Evolutionary conservation across 2,888 invertebrate species (phyloP).

Genomic region (Venustoraphidia nigricollis): DNA sequence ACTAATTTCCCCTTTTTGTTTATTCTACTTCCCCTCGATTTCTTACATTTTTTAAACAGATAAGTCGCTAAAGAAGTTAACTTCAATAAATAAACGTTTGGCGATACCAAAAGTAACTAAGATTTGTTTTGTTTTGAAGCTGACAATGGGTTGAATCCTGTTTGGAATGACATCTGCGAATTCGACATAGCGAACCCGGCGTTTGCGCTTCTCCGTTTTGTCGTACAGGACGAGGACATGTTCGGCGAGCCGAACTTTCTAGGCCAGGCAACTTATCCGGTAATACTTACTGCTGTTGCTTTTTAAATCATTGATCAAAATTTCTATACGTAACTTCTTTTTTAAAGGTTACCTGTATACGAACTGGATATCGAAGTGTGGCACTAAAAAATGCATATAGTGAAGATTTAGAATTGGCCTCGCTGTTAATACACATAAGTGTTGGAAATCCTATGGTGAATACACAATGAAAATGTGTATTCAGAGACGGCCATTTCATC

Average conservation of each 20-base stretch:
- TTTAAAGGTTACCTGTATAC: constrained; percentile 49
- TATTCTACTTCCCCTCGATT: too few relatives aligned
- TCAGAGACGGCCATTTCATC: too few relatives aligned
- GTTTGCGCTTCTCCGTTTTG: constrained; percentile 70
- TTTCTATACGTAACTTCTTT: constrained; percentile 2
- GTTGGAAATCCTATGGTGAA: constrained; percentile 33
- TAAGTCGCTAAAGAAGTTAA: too few relatives aligned
- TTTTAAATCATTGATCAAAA: not conserved
- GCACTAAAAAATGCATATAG: constrained; percentile 79
- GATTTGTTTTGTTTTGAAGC: constrained; percentile 31
- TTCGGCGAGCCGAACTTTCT: constrained; percentile 95
- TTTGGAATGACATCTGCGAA: constrained; percentile 79
- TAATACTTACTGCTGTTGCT: constrained; percentile 25
- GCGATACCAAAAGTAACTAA: constrained; percentile 1
- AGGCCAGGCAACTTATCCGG: constrained; percentile 87
- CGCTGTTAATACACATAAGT: constrained; percentile 69
- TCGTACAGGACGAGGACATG: constrained; percentile 90
- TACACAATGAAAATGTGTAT: constrained; percentile 6
- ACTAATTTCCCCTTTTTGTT: too few relatives aligned
- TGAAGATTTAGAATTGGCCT: constrained; percentile 83
- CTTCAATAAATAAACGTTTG: not conserved
- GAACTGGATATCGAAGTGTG: constrained; percentile 82
- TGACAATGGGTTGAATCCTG: constrained; percentile 88
- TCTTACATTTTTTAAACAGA: too few relatives aligned
- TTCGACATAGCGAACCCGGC: constrained; percentile 71